Base-by-base conservation (phyloP, 1,140 invertebrate species). In the Trinorchestia longiramus region DNA sequence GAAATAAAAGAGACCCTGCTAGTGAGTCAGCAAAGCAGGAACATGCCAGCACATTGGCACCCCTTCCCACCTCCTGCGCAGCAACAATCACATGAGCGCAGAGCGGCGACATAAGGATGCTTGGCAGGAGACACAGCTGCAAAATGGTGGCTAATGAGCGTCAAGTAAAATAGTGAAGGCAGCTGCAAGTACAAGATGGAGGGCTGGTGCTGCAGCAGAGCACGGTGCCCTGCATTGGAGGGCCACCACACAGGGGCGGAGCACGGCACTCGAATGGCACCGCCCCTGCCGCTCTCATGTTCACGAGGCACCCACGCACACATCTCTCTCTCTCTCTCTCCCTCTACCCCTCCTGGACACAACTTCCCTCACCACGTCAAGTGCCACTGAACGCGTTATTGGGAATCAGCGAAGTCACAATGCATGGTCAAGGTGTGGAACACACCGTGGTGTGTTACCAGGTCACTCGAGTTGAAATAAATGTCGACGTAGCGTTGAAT, bases 111-210 rank as follows among this genome's bases (percentile, higher is more conserved):
- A 42, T 42, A 36, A 47, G 43, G 92, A 94, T 94, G 43, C 43
- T 94, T 94, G 92, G 92, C 92, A 94, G 92, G 44, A 94, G 43
- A 47, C 44, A 47, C 44, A 44, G 43, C 92, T 43, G 44, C 92
- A 94, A 94, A 94, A 94, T 94, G 92, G 92, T 94, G 92, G 92
- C 92, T 45, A 45, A 43, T 43, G 44, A 94, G 44, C 44, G 47
- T 40, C 44, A 94, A 94, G 44, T 94, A 94, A 94, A 94, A 94
- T 94, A 94, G 44, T 45, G 43, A 47, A 44, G 44, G 43, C 92
- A 94, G 92, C 92, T 94, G 92, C 92, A 94, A 43, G 17, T 43
- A 94, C 44, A 94, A 94, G 44, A 94, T 94, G 92, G 92, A 94
- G 92, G 40, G 92, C 41, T 15, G 19, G 41, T 19, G 88, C 41